These are phyloP conservation scores for Drosophila barbarae DNA, from an alignment of 2,888 invertebrate genomes.

Conservation along the genomic window DNA sequence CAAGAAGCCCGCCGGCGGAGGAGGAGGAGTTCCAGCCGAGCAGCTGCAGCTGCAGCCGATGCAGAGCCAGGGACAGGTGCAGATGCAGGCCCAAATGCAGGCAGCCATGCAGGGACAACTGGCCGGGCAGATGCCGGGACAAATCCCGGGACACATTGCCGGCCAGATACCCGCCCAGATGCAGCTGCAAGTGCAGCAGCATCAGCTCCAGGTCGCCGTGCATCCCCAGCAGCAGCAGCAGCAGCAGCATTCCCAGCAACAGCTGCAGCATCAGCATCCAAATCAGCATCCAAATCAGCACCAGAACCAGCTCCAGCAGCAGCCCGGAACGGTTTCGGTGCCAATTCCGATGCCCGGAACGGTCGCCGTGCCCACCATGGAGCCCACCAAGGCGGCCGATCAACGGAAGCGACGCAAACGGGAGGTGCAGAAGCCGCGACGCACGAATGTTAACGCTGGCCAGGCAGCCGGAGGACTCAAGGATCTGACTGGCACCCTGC, in stretches of 20 bases:
- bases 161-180: conserved; percentile 21
- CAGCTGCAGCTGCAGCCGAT: conserved; percentile 5
- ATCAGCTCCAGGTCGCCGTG: conserved; percentile 9
- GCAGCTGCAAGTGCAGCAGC: conserved; percentile 40
- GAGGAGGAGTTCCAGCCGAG: background rate
- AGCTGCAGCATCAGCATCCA: conserved; percentile 4
- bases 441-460: conserved; percentile 82
- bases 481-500: conserved; percentile 80
- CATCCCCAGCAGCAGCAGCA: conserved; percentile 30
- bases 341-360: background rate
- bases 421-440: conserved; percentile 90
- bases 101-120: conserved; percentile 29
- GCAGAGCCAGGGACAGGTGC: conserved; percentile 37
- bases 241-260: background rate
- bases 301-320: background rate
- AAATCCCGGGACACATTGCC: conserved; percentile 1
- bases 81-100: conserved; percentile 43
- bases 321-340: background rate
- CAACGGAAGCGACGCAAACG: conserved; percentile 86
- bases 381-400: conserved; percentile 78
- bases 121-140: conserved; percentile 4
- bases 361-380: conserved; percentile 16
- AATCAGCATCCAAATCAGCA: background rate
- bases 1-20: conserved; percentile 34
- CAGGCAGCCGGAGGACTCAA: conserved; percentile 81